A percentile compares a stretch with the other conserved stretches of the same genome.
Evolutionary conservation across 2,113 vertebrate genomes (phyloP).

Genomic region (Aleadryas rufinucha): DNA sequence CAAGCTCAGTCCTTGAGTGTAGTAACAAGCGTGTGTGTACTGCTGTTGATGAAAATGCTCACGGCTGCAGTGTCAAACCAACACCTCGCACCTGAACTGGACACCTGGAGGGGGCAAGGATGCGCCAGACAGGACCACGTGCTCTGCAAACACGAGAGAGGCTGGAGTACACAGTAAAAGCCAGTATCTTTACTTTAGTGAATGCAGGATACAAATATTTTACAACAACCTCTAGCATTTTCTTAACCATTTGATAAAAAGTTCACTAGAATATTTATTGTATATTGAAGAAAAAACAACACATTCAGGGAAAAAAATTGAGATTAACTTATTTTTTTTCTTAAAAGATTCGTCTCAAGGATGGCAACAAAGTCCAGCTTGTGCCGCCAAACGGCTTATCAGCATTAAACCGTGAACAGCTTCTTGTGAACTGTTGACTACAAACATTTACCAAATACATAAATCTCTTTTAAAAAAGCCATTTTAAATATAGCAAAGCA

Average conservation of each 20-base stretch:
- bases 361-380: slow-evolving; percentile 99
- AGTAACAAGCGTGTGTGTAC: rapidly evolving
- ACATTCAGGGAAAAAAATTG: slow-evolving; percentile 94
- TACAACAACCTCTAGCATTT: slow-evolving; percentile 98
- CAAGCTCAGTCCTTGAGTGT: rapidly evolving
- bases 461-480: slow-evolving; percentile 95
- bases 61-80: not conserved
- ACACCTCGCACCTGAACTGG: rapidly evolving
- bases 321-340: slow-evolving; percentile 90
- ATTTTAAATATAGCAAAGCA: slow-evolving; percentile 94
- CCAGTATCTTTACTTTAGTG: slow-evolving; percentile 98
- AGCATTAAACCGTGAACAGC: slow-evolving; percentile 91
- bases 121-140: rapidly evolving
- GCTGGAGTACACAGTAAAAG: slow-evolving; percentile 90
- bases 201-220: slow-evolving; percentile 97
- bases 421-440: slow-evolving; percentile 94
- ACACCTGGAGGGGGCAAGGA: no score
- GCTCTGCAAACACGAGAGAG: slow-evolving; percentile 77
- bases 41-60: rapidly evolving
- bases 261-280: slow-evolving; percentile 98
- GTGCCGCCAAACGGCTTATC: slow-evolving; percentile 94
- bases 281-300: slow-evolving; percentile 98
- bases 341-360: slow-evolving; percentile 91
- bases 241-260: slow-evolving; percentile 98
- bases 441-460: slow-evolving; percentile 99